Evolutionary conservation across 2,113 vertebrate species (phyloP), one percentile per base, ranked within the genome.

Genomic region (Cinclus cinclus): DNA sequence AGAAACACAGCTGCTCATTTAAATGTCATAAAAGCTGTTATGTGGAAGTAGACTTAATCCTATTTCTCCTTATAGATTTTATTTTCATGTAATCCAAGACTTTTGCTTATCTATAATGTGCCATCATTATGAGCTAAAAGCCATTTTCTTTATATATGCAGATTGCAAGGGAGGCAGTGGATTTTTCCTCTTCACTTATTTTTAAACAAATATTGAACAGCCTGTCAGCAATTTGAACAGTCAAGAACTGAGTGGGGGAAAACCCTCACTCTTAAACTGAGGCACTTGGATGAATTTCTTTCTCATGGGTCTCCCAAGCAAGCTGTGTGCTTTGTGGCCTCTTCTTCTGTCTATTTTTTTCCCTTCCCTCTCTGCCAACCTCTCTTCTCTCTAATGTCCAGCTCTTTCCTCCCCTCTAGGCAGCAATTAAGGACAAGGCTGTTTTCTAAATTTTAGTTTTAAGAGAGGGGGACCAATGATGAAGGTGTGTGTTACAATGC

Each of bases 151-250:
- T 89, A 59, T 91, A 92, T 91, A 46, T 82, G 63, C 74, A 91
- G 46, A 62, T 53, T 83, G 75, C 79, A 90, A 91, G 55, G 37
- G 60, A 95, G 39, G 41, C 60, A 91, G 74, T 60, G 82, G 35
- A 67, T 95, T 88, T 85, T 92, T 88, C 86, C 87, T 88, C 84
- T 78, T 95, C 67, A 17, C 9, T 95, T 95, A 67, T 65, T 76
- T 97, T 90, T 41, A 83, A 96, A 89, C 86, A 95, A 94, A 86
- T 96, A 58, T 84, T 58, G 67, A 95, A 87, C 65, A 91, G 46
- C 41, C n/a, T 44, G 8, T 69, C 35, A 37, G 35, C 7, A 37
- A 37, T 37, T 37, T 37, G 35, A 37, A 37, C 35, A 37, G 64
- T 91, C 77, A 93, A 70, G 91, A 97, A 95, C 92, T 90, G 81